phyloP scores from a whole-genome alignment of 2,888 invertebrate genomes.

The Apoda limacodes region DNA sequence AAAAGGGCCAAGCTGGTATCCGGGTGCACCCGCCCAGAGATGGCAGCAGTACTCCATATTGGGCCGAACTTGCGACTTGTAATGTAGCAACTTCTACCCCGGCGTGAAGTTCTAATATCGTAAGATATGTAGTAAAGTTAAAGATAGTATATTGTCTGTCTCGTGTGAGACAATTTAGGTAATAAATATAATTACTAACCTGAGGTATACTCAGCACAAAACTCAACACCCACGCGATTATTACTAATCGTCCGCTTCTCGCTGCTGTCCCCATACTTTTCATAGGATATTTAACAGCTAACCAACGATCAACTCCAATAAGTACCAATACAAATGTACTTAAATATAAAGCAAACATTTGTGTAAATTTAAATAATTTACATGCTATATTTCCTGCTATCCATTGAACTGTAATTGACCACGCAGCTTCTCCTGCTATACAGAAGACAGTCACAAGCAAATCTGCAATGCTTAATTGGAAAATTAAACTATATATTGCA shows the following conservation, averaged over 20 bases:
- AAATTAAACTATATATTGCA: constrained; percentile 80
- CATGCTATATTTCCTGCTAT: constrained; percentile 81
- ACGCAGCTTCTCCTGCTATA: constrained; percentile 83
- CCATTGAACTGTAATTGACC: constrained; percentile 87
- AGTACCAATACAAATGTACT: constrained; percentile 86
- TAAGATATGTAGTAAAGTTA: too few species aligned
- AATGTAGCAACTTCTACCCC: too few species aligned
- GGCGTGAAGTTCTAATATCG: too few species aligned
- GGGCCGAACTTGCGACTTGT: too few species aligned
- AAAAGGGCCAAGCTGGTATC: too few species aligned
- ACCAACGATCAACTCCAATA: constrained; percentile 85
- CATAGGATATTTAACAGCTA: constrained; percentile 85
- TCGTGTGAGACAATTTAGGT: too few species aligned
- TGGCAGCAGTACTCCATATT: too few species aligned
- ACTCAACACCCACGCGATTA: constrained; percentile 79
- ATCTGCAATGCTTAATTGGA: constrained; percentile 86
- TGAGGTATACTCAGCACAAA: constrained; percentile 83
- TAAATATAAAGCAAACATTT: constrained; percentile 85
- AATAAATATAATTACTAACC: constrained; percentile 64
- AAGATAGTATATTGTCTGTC: too few species aligned
- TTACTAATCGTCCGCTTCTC: constrained; percentile 75
- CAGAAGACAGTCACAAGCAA: constrained; percentile 85
- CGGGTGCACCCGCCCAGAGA: too few species aligned
- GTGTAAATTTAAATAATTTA: constrained; percentile 83
- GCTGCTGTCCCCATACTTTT: constrained; percentile 75